These are phyloP conservation scores for Pyrochroa serraticornis DNA, from an alignment of 2,888 invertebrate species.

Conservation along the genomic window DNA sequence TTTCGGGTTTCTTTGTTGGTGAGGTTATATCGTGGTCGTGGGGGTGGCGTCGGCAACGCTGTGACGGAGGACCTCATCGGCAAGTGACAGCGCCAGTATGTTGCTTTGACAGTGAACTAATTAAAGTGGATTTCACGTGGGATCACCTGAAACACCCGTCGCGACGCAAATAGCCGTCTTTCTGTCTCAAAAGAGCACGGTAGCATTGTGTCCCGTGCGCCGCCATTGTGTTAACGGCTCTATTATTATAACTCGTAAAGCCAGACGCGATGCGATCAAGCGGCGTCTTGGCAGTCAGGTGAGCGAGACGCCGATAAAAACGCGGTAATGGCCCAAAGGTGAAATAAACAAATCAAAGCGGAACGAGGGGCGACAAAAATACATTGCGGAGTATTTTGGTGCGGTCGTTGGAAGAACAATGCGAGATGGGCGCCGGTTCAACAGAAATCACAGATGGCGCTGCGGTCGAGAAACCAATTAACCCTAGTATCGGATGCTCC, in stretches of 20 bases:
- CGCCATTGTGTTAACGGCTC: conserved; percentile 44
- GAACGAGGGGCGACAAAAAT: too few species aligned
- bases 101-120: conserved; percentile 51
- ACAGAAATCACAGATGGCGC: too few species aligned
- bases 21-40: too few species aligned
- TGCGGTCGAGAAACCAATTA: too few species aligned
- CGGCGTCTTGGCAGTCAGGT: conserved; percentile 4
- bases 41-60: too few species aligned
- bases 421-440: too few species aligned
- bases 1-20: too few species aligned
- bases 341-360: too few species aligned
- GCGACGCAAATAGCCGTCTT: conserved; percentile 46
- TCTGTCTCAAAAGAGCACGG: not conserved
- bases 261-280: too few species aligned
- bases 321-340: not conserved
- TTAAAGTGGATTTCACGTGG: conserved; percentile 49
- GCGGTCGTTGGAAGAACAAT: too few species aligned
- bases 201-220: conserved; percentile 8
- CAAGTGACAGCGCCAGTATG: conserved; percentile 25
- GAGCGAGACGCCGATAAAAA: conserved; percentile 1
- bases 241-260: conserved; percentile 38
- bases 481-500: too few species aligned
- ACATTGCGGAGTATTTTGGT: too few species aligned
- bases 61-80: conserved; percentile 9
- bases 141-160: conserved; percentile 47